Evolutionary conservation across 2,113 vertebrate genomes (phyloP), one percentile per base, ranked within the genome.

Genomic region (Rhineura floridana): DNA sequence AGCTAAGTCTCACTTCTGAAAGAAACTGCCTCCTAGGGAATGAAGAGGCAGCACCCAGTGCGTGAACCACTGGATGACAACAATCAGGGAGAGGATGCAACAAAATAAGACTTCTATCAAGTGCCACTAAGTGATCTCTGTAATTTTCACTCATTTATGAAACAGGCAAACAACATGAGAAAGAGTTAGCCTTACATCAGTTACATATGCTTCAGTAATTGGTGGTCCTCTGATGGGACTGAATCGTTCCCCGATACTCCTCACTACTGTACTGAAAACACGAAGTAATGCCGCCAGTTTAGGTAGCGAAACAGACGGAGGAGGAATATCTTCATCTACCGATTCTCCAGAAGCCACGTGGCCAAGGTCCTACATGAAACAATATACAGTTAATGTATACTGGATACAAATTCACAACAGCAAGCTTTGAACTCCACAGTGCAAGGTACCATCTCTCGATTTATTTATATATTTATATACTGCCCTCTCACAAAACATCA

Each of bases 201-300:
- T 98, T 50, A 99, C 98, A 15, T 99, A 99, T 48, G 96, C 97
- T 93, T 99, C 98, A 0, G 98, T 99, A 76, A 99, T 99, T 1
- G 99, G 99, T 30, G 98, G 98, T 25, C 99, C 99, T 88, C 99
- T 95, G 88, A 98, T 96, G 3, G 99, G 98, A 94, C 97, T 99
- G 95, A 99, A 99, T 15, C 98, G 96, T 67, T 99, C 98, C 83
- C 99, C 99, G 1, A 99, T 99, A 96, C 99, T 99, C 95, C 98
- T 98, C 88, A 99, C 99, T 90, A 99, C 99, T 0, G 99, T 99
- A 83, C 98, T 99, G 96, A 99, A 99, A 28, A 99, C 99, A 1
- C 98, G 97, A 42, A 99, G 97, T 46, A 99, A 97, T 0, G 99
- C 99, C 3, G 99, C 99, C 94, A 99, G 96, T 78, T 99, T 99